phyloP scores from a whole-genome alignment of 2,797 vertebrate genomes.

The Garrulus glandarius region DNA sequence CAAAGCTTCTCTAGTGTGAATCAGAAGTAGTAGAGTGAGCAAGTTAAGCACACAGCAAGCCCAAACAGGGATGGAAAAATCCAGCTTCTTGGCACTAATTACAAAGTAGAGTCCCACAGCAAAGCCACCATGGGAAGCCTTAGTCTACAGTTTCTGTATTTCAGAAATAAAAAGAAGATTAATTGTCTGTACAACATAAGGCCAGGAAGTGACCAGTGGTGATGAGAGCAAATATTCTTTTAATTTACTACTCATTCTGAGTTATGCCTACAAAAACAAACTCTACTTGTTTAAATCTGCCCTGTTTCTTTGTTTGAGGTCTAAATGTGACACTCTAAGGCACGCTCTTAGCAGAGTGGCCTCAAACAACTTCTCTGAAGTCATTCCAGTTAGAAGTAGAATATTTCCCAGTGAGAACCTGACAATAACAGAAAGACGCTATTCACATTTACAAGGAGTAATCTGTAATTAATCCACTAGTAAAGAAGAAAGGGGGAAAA shows the following conservation, averaged over 20 bases:
- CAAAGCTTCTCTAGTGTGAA: background rate
- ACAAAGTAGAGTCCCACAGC: constrained; percentile 10
- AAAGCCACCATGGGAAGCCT: constrained; percentile 27
- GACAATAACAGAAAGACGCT: background rate
- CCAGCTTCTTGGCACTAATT: constrained; percentile 3
- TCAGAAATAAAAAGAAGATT: constrained; percentile 35
- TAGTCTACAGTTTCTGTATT: constrained; percentile 47
- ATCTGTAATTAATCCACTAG: background rate
- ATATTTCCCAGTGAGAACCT: background rate
- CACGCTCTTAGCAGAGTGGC: background rate
- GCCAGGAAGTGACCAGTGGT: constrained; percentile 8
- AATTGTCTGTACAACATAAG: background rate
- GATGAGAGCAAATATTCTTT: constrained; percentile 17
- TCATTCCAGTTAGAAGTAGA: background rate
- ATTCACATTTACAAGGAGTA: background rate
- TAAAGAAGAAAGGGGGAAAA: background rate
- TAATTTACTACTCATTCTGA: constrained; percentile 19
- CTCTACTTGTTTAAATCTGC: background rate
- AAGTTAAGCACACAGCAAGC: background rate
- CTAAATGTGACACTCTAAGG: background rate
- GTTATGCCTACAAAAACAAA: background rate
- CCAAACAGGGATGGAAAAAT: background rate
- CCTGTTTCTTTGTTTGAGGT: background rate
- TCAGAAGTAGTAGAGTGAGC: background rate
- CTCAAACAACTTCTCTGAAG: background rate